Evolutionary conservation across 2,797 vertebrate species (phyloP).

Genomic region (Arctocebus calabarensis): DNA sequence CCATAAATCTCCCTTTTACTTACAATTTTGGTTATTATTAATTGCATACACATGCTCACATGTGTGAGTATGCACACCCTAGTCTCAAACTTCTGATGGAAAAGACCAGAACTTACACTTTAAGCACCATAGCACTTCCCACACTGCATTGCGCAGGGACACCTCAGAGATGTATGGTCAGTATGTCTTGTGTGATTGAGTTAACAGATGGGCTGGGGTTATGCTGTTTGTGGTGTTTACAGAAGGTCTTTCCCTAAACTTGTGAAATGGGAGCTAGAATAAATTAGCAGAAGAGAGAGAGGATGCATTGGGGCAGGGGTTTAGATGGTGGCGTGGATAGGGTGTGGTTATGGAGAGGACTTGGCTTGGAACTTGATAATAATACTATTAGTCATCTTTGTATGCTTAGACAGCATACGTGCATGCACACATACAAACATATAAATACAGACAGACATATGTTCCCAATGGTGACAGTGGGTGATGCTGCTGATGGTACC

Average conservation of each 20-base stretch:
- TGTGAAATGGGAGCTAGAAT: neutral
- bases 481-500: no score
- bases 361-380: neutral
- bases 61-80: fast-evolving
- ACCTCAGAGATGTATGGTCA: neutral
- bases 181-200: no score
- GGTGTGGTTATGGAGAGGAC: neutral
- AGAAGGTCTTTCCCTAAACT: neutral
- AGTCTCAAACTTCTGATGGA: neutral
- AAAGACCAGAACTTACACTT: neutral
- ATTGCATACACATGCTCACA: neutral
- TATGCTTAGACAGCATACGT: no score
- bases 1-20: neutral
- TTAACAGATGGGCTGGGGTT: neutral
- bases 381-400: neutral
- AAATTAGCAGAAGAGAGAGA: neutral
- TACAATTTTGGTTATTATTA: neutral
- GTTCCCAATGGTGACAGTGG: neutral
- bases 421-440: neutral
- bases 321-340: neutral
- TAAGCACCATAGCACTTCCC: no score
- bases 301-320: neutral
- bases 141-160: neutral
- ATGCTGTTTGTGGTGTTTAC: neutral
- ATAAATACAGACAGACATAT: no score